Conservation (phyloP, 1,140 invertebrate genomes). For the Sitophilus oryzae region DNA sequence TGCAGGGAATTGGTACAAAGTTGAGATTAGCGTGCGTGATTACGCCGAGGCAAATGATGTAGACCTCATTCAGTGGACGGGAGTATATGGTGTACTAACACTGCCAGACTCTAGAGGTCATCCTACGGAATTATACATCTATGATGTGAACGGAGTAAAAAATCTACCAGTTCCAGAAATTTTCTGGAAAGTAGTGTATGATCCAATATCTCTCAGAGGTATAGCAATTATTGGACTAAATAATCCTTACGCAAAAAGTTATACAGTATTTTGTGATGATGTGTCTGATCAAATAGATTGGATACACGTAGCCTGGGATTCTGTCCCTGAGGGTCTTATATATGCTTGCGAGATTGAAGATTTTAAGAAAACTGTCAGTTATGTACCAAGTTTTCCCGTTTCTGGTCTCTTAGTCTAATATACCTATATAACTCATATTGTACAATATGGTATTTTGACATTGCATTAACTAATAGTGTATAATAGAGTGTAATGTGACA, state of each 20-base stretch:
- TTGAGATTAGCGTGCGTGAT: constrained; percentile 45
- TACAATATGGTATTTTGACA: no score
- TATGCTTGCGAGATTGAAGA: constrained; percentile 60
- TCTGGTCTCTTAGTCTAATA: background rate
- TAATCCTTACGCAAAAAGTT: constrained; percentile 52
- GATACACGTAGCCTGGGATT: constrained; percentile 43
- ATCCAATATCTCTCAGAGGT: constrained; percentile 47
- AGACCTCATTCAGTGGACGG: constrained; percentile 51
- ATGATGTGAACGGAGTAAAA: constrained; percentile 42
- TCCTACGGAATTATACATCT: constrained; percentile 47
- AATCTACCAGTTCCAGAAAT: constrained; percentile 52
- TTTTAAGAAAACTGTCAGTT: constrained; percentile 49
- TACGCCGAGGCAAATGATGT: constrained; percentile 35
- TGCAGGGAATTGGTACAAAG: constrained; percentile 49
- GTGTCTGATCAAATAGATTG: constrained; percentile 48
- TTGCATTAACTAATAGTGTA: no score
- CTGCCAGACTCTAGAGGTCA: constrained; percentile 39
- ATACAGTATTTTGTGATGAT: constrained; percentile 49
- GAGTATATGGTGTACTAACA: constrained; percentile 48
- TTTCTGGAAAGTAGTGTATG: constrained; percentile 58
- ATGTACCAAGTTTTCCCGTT: background rate
- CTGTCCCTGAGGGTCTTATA: constrained; percentile 50
- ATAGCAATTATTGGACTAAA: constrained; percentile 59
- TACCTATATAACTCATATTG: no score
- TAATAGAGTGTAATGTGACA: no score